Percentiles rank a stretch among this genome's conserved stretches.
These are phyloP conservation scores for Porites rus DNA, from an alignment of 92 coral and sea anemone genomes.

Conservation along the genomic window DNA sequence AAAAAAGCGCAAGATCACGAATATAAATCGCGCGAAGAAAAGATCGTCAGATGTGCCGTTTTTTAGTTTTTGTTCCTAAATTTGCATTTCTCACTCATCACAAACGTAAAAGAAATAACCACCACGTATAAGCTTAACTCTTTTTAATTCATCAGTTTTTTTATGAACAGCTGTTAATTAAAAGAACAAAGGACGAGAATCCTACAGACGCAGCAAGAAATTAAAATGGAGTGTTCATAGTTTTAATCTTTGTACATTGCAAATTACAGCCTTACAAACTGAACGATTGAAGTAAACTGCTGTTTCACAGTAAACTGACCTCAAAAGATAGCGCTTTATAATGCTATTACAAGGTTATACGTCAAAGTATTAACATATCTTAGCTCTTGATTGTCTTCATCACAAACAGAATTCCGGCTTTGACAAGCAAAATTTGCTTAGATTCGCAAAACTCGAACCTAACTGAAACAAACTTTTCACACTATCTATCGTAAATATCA, in stretches of 20 bases:
- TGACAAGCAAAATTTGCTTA: constrained; percentile 4
- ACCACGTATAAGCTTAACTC: neutral
- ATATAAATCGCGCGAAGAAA: neutral
- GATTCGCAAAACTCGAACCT: neutral
- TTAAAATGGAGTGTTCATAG: neutral
- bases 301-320: neutral
- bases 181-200: neutral
- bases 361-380: constrained; percentile 16
- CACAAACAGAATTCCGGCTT: constrained; percentile 4
- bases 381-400: neutral
- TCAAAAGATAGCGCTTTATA: constrained; percentile 6
- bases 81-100: constrained; percentile 8
- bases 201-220: constrained; percentile 13
- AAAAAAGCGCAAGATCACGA: no score
- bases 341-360: constrained; percentile 13
- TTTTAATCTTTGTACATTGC: constrained; percentile 12
- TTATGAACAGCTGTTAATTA: constrained; percentile 25
- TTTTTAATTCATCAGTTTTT: constrained; percentile 1
- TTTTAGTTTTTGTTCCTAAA: neutral
- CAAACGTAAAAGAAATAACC: neutral
- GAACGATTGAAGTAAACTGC: neutral
- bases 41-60: neutral
- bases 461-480: neutral
- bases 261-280: constrained; percentile 32
- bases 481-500: constrained; percentile 13